These are phyloP conservation scores for Halesus radiatus DNA, from an alignment of 1,140 invertebrate genomes.

Conservation along the genomic window DNA sequence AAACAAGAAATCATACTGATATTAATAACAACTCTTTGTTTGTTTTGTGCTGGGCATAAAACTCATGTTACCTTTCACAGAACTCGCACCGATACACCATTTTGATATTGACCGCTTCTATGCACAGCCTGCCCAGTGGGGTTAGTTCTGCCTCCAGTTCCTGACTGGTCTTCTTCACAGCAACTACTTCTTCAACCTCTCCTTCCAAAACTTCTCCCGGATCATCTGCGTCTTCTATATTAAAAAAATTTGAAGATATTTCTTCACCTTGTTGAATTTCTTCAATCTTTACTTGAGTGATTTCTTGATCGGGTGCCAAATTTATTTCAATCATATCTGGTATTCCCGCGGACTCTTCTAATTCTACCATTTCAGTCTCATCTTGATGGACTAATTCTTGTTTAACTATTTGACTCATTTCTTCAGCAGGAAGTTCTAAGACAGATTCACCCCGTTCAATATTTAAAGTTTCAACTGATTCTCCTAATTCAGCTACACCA, in stretches of 20 bases:
- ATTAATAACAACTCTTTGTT: no score
- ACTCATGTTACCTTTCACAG: conserved; percentile 64
- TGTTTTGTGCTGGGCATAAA: no score
- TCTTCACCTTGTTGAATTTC: not conserved
- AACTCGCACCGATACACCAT: conserved; percentile 70
- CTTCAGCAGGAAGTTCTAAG: not conserved
- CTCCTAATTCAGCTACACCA: not conserved
- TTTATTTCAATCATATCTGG: no score
- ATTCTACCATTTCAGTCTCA: no score
- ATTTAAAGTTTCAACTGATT: not conserved
- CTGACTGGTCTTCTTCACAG: conserved; percentile 1
- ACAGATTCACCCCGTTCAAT: not conserved
- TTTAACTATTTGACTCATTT: not conserved
- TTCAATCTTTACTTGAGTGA: not conserved
- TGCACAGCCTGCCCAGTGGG: conserved; percentile 58
- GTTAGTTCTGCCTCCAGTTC: conserved; percentile 59
- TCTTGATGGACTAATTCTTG: no score
- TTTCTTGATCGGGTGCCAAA: no score
- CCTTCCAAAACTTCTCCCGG: not conserved
- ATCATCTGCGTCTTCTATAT: not conserved
- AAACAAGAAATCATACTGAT: no score
- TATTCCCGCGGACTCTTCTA: no score
- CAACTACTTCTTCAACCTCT: not conserved
- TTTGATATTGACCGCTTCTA: conserved; percentile 63
- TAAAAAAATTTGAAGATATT: no score